Evolutionary conservation across 2,888 invertebrate species (phyloP).

Genomic region (Archips xylosteana): DNA sequence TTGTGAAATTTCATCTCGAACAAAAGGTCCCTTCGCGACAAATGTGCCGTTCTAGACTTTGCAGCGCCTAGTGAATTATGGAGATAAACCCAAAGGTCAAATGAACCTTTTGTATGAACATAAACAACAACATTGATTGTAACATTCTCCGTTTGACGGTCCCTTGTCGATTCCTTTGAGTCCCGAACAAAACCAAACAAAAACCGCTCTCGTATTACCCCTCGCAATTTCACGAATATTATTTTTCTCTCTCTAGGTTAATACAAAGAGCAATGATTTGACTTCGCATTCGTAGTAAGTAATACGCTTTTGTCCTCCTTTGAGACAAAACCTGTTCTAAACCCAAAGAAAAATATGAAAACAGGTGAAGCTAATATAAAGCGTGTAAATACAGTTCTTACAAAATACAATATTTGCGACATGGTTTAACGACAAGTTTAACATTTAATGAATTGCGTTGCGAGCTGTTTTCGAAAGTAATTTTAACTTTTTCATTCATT

Average conservation of each 20-base stretch:
- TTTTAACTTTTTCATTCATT: conserved; percentile 20
- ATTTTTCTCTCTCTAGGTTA: conserved; percentile 51
- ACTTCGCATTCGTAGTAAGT: conserved; percentile 10
- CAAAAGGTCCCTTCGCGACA: not conserved
- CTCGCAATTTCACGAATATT: conserved; percentile 52
- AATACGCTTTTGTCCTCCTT: conserved; percentile 22
- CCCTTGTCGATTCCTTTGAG: conserved; percentile 35
- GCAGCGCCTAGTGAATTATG: conserved; percentile 12
- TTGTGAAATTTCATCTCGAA: not conserved
- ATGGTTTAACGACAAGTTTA: not conserved
- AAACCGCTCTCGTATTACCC: conserved; percentile 46
- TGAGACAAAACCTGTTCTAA: conserved; percentile 9
- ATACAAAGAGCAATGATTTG: conserved; percentile 49
- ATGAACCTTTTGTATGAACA: conserved; percentile 17
- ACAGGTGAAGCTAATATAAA: too few relatives aligned
- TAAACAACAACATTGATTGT: conserved; percentile 30
- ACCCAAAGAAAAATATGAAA: not conserved
- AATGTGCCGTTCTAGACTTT: not conserved
- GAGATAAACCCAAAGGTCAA: conserved; percentile 23
- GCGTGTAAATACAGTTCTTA: not conserved
- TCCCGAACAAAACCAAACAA: conserved; percentile 30
- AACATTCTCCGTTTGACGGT: conserved; percentile 15
- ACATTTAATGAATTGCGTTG: not conserved
- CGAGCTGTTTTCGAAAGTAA: conserved; percentile 8
- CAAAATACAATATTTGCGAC: conserved; percentile 3